Base-by-base conservation (phyloP, 2,888 invertebrate genomes). In the Tipula unca region DNA sequence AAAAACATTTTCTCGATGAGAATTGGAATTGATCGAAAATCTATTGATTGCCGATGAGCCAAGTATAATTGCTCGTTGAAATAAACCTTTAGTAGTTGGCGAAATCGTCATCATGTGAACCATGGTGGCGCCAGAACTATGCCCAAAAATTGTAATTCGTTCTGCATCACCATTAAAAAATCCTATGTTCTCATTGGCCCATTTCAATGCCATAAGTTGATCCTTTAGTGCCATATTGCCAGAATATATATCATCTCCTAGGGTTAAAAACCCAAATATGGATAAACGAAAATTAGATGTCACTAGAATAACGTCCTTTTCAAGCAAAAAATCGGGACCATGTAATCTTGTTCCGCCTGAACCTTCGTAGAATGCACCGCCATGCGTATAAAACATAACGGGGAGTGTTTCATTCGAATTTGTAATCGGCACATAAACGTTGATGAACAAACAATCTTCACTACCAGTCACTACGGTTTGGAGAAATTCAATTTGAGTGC, bases 151-250 rank as follows among this genome's bases (percentile, higher is more conserved):
- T n/a, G n/a, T n/a, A 20, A 91, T 89, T 86, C 89, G 88, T 32
- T 88, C 87, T 0, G 86, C 86, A 86, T 91, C 89, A 13, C 91
- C 91, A 6, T 91, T 90, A 86, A 91, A 91, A 0, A 89, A 87
- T 84, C 87, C 89, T 83, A 91, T 91, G 29, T 91, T 90, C 0
- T 89, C 87, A 85, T 89, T 90, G 1, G 91, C 87, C 91, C 91
- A 91, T n/a, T n/a, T n/a, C n/a, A n/a, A n/a, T n/a, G n/a, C n/a
- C n/a, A n/a, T n/a, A n/a, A n/a, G n/a, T n/a, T 91, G 91, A 91
- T 91, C 91, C 86, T 90, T 91, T 0, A 91, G 86, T 0, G 90
- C 91, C 86, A 90, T 90, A 86, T 91, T 91, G 0, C 91, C 91
- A 0, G 90, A 89, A 13, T 90, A 87, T 17, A 89, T 88, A 0